Evolutionary conservation across 2,888 invertebrate species (phyloP).

Genomic region (Geophilus truncorum): DNA sequence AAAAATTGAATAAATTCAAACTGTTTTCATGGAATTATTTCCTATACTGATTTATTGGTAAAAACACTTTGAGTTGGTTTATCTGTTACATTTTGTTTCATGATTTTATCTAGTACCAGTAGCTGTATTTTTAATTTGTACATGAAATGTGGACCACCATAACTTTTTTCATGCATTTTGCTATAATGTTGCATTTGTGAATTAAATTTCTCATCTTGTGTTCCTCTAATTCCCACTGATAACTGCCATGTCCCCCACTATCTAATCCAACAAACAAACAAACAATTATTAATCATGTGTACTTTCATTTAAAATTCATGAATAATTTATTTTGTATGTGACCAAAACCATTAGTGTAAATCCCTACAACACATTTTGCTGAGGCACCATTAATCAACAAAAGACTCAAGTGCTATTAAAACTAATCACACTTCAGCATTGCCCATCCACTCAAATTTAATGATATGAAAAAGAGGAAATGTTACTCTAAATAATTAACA

Average conservation of each 20-base stretch:
- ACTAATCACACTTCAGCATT: not conserved
- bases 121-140: too few relatives aligned
- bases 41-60: too few relatives aligned
- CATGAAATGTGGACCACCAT: too few relatives aligned
- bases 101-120: too few relatives aligned
- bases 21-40: too few relatives aligned
- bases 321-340: not conserved
- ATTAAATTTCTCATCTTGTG: too few relatives aligned
- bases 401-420: not conserved
- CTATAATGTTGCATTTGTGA: too few relatives aligned
- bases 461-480: not conserved
- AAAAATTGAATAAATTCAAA: too few relatives aligned
- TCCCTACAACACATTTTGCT: not conserved
- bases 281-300: not conserved
- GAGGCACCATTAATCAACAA: not conserved
- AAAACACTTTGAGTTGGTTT: too few relatives aligned
- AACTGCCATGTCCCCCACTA: not conserved
- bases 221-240: not conserved
- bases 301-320: not conserved
- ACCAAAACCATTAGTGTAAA: not conserved
- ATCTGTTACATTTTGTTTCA: too few relatives aligned
- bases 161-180: too few relatives aligned
- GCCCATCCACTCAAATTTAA: too few relatives aligned
- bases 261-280: not conserved
- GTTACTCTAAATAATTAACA: not conserved